Base-by-base conservation (phyloP, 2,797 vertebrate species). In the Vespertilio murinus region DNA sequence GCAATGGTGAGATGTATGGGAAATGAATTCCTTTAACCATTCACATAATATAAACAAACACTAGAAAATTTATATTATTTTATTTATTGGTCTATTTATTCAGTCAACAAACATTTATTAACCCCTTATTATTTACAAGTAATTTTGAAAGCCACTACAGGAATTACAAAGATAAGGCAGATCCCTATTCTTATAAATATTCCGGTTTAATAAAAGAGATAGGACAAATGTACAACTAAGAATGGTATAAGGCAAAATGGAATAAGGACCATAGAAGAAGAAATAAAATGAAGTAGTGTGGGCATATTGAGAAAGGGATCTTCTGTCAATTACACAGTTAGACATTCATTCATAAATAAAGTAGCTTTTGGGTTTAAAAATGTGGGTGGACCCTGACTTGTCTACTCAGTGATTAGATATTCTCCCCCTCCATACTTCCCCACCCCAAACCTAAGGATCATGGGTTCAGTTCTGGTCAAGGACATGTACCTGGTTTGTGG, bases 351-450 rank as follows among this genome's bases (percentile, higher is more conserved):
- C 2, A 35, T 45, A 4, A 33, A 52, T 67, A 89, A 65, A 88
- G 35, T 33, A 30, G 20, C 3, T 42, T 87, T 78, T 61, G 38
- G 69, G 47, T 74, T 71, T 95, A 70, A 30, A 71, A 95, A 93
- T 28, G 23, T 70, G 6, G 18, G 0, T 86, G n/a, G 10, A 12
- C 56, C 56, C 23, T 59, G 56, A 25, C 5, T 59, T 23, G 56
- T 28, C 1, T 2, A 10, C 23, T 59, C 10, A 59, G 56, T 28
- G 56, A 25, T 28, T 59, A 59, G 11, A 59, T 28, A 6, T 25
- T 25, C 0, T 10, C 54, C 54, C 8, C 16, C 25, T 1, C 2
- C 54, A 10, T 23, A 23, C 22, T 2, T 8, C 4, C 10, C 56
- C 5, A 5, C 56, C 56, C 25, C 56, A 28, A 28, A 28, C 56